Percentiles rank a stretch among this genome's conserved stretches.
Conservation (phyloP, 2,797 vertebrate genomes). For the Danio choprae region DNA sequence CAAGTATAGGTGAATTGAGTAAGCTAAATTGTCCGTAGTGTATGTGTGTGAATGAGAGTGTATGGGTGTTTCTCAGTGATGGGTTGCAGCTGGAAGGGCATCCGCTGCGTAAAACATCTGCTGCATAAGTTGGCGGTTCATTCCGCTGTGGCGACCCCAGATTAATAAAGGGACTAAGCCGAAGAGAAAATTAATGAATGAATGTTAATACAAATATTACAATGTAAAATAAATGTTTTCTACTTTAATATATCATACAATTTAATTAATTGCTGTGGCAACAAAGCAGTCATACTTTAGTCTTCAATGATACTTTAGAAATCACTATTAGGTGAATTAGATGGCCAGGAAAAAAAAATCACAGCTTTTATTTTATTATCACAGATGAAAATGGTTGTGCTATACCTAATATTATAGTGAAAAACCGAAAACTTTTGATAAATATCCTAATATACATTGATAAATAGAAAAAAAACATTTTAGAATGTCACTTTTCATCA, state of each 20-base stretch:
- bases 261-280: not conserved
- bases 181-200: too few species aligned
- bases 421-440: not conserved
- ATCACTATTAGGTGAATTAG: not conserved
- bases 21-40: too few species aligned
- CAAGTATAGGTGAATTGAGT: too few species aligned
- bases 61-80: too few species aligned
- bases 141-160: too few species aligned
- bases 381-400: not conserved
- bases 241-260: not conserved
- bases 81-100: too few species aligned
- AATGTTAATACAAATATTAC: not conserved
- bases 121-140: too few species aligned
- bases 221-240: not conserved
- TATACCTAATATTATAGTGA: not conserved
- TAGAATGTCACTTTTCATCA: too few species aligned
- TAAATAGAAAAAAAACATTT: not conserved
- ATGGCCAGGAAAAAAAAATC: not conserved
- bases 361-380: not conserved
- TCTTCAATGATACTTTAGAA: not conserved
- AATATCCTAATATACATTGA: not conserved
- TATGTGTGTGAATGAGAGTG: too few species aligned
- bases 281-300: not conserved
- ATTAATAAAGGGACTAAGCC: too few species aligned
- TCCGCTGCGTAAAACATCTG: too few species aligned